Percentiles rank a stretch among this genome's conserved stretches.
Evolutionary conservation across 2,113 vertebrate genomes (phyloP).

Genomic region (Cynocephalus volans): DNA sequence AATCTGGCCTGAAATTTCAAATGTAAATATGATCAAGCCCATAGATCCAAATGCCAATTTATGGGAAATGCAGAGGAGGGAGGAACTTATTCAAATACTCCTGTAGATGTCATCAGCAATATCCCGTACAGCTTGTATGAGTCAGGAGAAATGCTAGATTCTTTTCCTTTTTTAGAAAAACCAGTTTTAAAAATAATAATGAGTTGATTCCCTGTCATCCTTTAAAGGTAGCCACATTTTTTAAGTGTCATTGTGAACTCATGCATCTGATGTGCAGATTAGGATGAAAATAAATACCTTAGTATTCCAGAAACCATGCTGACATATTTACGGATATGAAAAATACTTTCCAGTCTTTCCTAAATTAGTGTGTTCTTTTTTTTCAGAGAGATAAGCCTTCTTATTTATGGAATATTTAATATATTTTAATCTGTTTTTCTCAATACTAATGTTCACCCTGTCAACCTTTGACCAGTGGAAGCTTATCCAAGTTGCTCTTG

Average conservation of each 20-base stretch:
- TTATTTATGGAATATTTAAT: neutral
- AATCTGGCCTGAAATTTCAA: neutral
- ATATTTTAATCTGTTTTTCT: neutral
- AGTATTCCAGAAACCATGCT: neutral
- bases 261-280: neutral
- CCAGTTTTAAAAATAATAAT: too few species aligned
- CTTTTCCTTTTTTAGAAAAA: too few species aligned
- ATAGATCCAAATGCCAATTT: neutral
- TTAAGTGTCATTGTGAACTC: neutral
- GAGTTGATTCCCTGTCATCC: too few species aligned
- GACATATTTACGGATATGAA: neutral
- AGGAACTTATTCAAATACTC: neutral
- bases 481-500: neutral
- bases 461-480: neutral
- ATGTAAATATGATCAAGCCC: neutral
- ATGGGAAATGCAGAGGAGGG: neutral
- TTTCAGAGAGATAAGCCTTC: neutral
- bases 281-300: neutral
- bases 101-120: too few species aligned
- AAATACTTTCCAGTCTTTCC: neutral
- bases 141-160: too few species aligned
- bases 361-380: neutral
- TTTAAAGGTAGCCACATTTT: neutral
- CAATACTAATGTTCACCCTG: neutral
- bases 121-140: too few species aligned